Base-by-base conservation (phyloP, 2,888 invertebrate genomes). In the Liopterus haemorrhoidalis region DNA sequence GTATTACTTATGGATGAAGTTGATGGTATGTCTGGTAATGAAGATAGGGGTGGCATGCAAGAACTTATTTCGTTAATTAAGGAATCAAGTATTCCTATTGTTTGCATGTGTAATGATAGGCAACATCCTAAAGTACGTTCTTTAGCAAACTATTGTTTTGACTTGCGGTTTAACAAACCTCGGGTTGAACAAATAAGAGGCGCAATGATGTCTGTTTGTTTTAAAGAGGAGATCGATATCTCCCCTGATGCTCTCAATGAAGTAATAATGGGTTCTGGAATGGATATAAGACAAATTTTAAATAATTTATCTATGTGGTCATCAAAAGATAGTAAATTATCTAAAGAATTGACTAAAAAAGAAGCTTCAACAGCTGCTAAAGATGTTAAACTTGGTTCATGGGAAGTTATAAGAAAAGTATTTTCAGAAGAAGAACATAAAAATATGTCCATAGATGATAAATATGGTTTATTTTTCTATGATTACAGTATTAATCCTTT, bases 1-100 rank as follows among this genome's bases (percentile, higher is more conserved):
- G 92, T 92, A 9, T 69, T 99, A 5, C 76, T 99, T n/a, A 99
- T 99, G 99, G 99, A 99, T 62, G 99, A 99, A 76, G 97, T 99
- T 0, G 99, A 99, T 63, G 99, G 99, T 5, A 99, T 99, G 96
- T 91, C 95, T 1, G 97, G 97, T 2, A 99, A 97, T 65, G 94
- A 99, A 68, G 99, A 99, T 67, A 78, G 99, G 56, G 97, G 97
- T 15, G 99, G 99, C 28, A 79, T 99, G 38, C 88, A 93, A 69
- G 97, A 97, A 69, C 69, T 99, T 31, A 94, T 99, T 47, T 71
- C 73, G 6, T 72, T 99, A 14, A 96, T 99, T 50, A 99, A 96
- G 69, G 73, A 76, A 0, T 75, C 91, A 1, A 84, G 82, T 12
- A 78, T 94, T 45, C 95, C 95, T 0, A 82, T 96, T 41, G 84